Evolutionary conservation across 2,797 vertebrate species (phyloP).

Genomic region (Danio tinwini): DNA sequence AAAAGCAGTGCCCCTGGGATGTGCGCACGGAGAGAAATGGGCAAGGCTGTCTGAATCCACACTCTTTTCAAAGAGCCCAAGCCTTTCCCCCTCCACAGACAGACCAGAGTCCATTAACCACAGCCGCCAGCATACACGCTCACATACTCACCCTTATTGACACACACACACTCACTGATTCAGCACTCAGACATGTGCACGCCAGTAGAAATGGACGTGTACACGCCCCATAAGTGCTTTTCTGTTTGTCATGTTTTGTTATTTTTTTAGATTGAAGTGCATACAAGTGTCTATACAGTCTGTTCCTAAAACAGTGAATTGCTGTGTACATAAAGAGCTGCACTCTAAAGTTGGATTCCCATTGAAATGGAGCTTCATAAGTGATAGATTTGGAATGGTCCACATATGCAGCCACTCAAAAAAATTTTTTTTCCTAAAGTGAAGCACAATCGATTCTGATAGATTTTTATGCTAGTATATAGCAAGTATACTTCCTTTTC

Average conservation of each 20-base stretch:
- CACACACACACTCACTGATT: constrained; percentile 35
- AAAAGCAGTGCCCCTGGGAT: constrained; percentile 75
- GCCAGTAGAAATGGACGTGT: constrained; percentile 28
- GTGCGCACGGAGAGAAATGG: constrained; percentile 51
- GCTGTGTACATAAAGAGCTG: background rate
- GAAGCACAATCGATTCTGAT: background rate
- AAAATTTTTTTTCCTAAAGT: background rate
- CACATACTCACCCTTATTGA: constrained; percentile 41
- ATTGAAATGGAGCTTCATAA: background rate
- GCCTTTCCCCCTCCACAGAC: constrained; percentile 47
- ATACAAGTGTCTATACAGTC: background rate
- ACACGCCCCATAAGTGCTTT: constrained; percentile 24
- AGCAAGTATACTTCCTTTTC: background rate
- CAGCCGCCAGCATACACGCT: constrained; percentile 32
- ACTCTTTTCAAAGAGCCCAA: constrained; percentile 57
- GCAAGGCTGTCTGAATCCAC: constrained; percentile 57
- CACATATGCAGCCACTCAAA: background rate
- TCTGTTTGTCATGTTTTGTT: constrained; percentile 17
- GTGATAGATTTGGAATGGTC: background rate
- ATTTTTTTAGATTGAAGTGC: constrained; percentile 3
- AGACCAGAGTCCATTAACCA: constrained; percentile 61
- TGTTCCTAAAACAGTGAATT: background rate
- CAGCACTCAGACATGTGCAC: constrained; percentile 5
- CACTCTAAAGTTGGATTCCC: background rate
- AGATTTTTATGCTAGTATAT: background rate